A percentile compares a stretch with the other conserved stretches of the same genome.
phyloP scores from a whole-genome alignment of 2,888 invertebrate species.

The Erebia ligea region DNA sequence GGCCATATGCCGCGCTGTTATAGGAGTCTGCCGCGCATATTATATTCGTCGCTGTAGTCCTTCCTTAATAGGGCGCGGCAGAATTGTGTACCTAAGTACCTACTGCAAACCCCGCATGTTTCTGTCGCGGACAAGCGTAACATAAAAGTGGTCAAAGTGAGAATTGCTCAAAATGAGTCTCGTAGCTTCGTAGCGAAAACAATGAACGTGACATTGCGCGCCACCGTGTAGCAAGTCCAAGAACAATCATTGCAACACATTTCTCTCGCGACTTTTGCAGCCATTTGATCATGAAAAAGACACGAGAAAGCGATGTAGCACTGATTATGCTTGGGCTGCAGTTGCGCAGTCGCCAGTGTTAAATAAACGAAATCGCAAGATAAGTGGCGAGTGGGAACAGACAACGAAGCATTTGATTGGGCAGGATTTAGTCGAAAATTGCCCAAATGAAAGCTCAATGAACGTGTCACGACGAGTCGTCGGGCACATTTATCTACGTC shows the following conservation, averaged over 20 bases:
- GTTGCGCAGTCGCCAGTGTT: slow-evolving; percentile 20
- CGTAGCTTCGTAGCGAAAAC: neutral
- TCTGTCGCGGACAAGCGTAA: no score
- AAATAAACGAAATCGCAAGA: slow-evolving; percentile 45
- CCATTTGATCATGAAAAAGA: no score
- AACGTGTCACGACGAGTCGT: slow-evolving; percentile 78
- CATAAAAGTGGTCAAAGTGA: neutral
- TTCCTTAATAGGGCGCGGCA: no score
- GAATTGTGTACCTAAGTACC: no score
- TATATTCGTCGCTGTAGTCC: no score
- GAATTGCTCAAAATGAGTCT: slow-evolving; percentile 1
- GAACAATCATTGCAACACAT: no score
- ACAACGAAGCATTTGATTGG: slow-evolving; percentile 65
- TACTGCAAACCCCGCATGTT: no score
- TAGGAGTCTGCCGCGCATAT: no score
- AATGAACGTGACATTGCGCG: neutral
- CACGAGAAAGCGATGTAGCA: no score
- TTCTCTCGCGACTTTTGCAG: no score
- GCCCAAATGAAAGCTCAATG: slow-evolving; percentile 82
- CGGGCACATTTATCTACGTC: slow-evolving; percentile 79
- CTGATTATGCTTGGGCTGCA: neutral
- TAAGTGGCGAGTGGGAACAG: slow-evolving; percentile 61
- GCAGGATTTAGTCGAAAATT: slow-evolving; percentile 79
- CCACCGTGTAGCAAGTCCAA: neutral
- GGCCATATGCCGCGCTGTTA: no score